Conservation (phyloP, 2,113 vertebrate genomes). For the Scalopus aquaticus region DNA sequence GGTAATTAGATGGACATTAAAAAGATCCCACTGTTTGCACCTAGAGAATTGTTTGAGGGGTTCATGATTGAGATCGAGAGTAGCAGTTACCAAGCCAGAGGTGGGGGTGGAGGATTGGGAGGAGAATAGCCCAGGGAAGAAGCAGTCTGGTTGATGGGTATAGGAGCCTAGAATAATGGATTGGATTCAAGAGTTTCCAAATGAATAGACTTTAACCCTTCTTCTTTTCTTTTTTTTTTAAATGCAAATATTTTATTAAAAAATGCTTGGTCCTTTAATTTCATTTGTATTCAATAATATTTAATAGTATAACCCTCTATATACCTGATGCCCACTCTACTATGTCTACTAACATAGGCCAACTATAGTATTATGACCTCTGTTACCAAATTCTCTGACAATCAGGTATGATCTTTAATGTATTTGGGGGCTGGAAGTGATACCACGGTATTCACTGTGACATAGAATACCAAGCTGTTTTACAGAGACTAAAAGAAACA, state of each 20-base stretch:
- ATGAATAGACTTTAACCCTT: background rate
- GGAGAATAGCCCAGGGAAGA: background rate
- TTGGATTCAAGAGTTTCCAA: background rate
- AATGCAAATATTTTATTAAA: background rate
- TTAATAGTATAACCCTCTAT: background rate
- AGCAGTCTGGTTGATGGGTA: background rate
- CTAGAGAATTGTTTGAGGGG: background rate
- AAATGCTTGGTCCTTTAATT: background rate
- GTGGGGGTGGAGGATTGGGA: background rate
- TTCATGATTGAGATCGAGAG: background rate
- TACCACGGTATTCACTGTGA: background rate
- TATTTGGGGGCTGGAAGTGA: background rate
- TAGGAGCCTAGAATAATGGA: background rate
- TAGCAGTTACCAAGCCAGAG: background rate
- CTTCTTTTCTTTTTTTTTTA: background rate
- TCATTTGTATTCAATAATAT: constrained; percentile 32
- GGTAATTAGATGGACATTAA: background rate
- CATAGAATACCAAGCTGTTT: background rate
- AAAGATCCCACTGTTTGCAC: background rate
- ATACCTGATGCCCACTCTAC: background rate
- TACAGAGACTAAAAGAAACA: background rate
- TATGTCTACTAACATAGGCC: background rate
- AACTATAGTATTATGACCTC: background rate
- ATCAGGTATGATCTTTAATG: background rate
- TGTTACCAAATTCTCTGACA: background rate